Evolutionary conservation across 2,113 vertebrate species (phyloP).

Genomic region (Upupa epops): DNA sequence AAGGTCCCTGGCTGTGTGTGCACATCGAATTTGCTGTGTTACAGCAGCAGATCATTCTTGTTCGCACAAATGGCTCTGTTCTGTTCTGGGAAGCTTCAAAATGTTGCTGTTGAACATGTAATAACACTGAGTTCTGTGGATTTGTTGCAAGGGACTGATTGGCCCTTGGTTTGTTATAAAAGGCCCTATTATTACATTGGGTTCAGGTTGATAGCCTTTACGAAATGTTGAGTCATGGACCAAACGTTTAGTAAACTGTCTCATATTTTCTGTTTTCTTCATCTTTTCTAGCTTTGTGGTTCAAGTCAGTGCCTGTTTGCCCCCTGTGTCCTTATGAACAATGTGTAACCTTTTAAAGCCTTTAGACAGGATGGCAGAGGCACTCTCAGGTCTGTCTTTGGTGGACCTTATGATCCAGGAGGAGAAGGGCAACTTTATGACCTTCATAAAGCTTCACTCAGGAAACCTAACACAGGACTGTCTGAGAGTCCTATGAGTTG

Average conservation of each 20-base stretch:
- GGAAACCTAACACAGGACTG: not conserved
- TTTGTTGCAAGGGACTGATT: not conserved
- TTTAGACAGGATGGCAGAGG: not conserved
- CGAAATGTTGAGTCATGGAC: conserved; percentile 26
- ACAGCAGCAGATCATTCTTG: not conserved
- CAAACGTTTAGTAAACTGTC: not conserved
- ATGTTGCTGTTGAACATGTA: not conserved
- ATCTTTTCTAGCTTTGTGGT: not conserved
- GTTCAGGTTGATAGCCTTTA: conserved; percentile 11
- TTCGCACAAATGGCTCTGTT: not conserved
- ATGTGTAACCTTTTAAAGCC: not conserved
- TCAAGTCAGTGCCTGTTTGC: not conserved
- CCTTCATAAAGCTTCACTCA: not conserved
- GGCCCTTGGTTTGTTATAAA: not conserved
- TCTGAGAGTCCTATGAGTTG: not conserved
- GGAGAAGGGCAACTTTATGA: not conserved
- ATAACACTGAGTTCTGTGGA: not conserved
- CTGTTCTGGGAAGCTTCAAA: conserved; percentile 27
- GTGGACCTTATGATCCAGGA: not conserved
- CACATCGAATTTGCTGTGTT: not conserved
- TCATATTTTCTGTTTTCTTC: not conserved
- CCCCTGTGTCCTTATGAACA: not conserved
- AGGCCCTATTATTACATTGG: conserved; percentile 20
- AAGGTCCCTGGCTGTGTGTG: too few species aligned
- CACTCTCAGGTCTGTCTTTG: not conserved